phyloP scores from a whole-genome alignment of 2,888 invertebrate species.

The Erebia aethiops region DNA sequence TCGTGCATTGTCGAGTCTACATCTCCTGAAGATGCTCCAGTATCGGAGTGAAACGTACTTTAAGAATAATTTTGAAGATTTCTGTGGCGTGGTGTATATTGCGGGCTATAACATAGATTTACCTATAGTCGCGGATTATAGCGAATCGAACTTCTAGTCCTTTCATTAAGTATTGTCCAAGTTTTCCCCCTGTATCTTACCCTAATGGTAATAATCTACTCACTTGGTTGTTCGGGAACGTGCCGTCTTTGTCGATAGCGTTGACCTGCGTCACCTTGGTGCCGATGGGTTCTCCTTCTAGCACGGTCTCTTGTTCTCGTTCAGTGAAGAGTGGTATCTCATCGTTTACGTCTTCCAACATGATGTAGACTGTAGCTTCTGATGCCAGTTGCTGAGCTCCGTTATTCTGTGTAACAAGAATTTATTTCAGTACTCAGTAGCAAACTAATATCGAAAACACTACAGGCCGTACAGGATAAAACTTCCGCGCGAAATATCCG shows the following conservation, averaged over 20 bases:
- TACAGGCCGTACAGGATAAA: too few relatives aligned
- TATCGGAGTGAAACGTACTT: too few relatives aligned
- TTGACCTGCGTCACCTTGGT: constrained; percentile 98
- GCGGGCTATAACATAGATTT: too few relatives aligned
- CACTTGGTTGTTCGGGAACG: constrained; percentile 97
- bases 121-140: too few relatives aligned
- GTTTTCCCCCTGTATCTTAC: background rate
- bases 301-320: constrained; percentile 96
- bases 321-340: constrained; percentile 98
- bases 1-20: too few relatives aligned
- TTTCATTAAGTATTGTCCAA: too few relatives aligned
- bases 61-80: too few relatives aligned
- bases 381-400: constrained; percentile 97
- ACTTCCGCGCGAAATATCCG: too few relatives aligned
- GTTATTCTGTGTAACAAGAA: constrained; percentile 87
- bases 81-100: too few relatives aligned
- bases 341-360: constrained; percentile 97
- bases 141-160: too few relatives aligned
- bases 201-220: constrained; percentile 35
- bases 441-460: background rate
- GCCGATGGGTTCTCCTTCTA: constrained; percentile 97
- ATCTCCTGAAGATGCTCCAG: too few relatives aligned
- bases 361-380: constrained; percentile 96
- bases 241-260: constrained; percentile 97
- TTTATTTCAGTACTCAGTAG: constrained; percentile 28